phyloP scores from a whole-genome alignment of 2,888 invertebrate species.

The Lasioglossum malachurum region DNA sequence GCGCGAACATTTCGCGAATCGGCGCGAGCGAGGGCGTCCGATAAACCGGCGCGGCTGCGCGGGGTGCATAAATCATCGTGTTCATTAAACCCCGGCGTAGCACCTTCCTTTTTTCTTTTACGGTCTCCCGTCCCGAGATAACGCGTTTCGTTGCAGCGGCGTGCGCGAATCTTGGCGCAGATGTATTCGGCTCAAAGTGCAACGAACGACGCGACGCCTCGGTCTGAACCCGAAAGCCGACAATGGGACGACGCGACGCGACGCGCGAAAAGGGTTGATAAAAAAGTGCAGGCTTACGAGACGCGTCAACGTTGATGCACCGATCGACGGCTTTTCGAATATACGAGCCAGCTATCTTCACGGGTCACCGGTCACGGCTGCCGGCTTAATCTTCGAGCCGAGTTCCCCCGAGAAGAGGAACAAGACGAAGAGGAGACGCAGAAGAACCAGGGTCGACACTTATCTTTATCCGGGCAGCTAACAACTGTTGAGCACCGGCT shows the following conservation, averaged over 20 bases:
- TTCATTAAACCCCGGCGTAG: conserved; percentile 16
- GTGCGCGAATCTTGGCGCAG: conserved; percentile 18
- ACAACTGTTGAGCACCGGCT: conserved; percentile 65
- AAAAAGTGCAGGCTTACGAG: conserved; percentile 70
- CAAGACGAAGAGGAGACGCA: conserved; percentile 44
- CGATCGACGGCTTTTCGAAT: conserved; percentile 76
- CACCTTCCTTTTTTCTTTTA: conserved; percentile 27
- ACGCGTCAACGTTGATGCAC: conserved; percentile 46
- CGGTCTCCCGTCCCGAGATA: conserved; percentile 12
- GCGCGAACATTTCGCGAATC: neutral
- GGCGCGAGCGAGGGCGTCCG: neutral
- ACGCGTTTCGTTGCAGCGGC: conserved; percentile 10
- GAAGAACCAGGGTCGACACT: conserved; percentile 75
- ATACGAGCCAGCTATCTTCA: conserved; percentile 80
- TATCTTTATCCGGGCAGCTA: conserved; percentile 81
- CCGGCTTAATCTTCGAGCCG: conserved; percentile 81
- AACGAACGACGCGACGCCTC: conserved; percentile 70
- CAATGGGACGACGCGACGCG: conserved; percentile 33
- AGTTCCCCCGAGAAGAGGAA: conserved; percentile 58
- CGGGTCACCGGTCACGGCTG: conserved; percentile 81
- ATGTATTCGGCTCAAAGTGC: conserved; percentile 75
- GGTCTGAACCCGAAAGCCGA: conserved; percentile 74
- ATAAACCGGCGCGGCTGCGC: conserved; percentile 7
- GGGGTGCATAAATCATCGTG: conserved; percentile 9
- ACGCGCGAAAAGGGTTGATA: conserved; percentile 76